Base-by-base conservation (phyloP, 2,888 invertebrate species). In the Synanthedon formicaeformis region DNA sequence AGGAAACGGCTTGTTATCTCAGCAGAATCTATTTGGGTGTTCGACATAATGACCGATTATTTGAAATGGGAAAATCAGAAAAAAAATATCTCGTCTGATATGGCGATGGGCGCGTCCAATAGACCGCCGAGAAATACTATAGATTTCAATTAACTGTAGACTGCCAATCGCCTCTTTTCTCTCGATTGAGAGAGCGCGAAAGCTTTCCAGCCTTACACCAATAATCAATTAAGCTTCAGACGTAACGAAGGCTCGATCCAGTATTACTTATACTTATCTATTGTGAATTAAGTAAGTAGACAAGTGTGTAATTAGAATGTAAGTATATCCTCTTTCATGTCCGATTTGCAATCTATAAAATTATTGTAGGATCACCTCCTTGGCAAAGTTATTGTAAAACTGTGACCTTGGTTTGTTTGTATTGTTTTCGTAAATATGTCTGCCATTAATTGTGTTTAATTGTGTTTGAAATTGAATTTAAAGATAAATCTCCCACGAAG, bases 41-140 rank as follows among this genome's bases (percentile, higher is more conserved):
- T 65, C 62, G 69, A 69, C 67, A 66, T 77, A 75, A 81, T 74
- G 71, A 78, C 60, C 71, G 72, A 78, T 81, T 77, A 75, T 71
- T 70, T 61, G 64, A 67, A 78, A 78, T 71, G 71, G 71, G 67
- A 73, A 77, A 34, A 34, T 34, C 34, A 34, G 34, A 34, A 34
- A 34, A 23, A 23, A 75, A 73, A 72, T 73, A 65, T 73, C 73
- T 69, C 69, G 69, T 71, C 70, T 61, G 63, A 71, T 71, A 13
- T 59, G 59, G 45, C 45, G 45, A 45, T 62, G 60, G 60, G 60
- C 55, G 50, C 51, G 50, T 52, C 49, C 51, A 56, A 56, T 56
- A 52, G 50, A 49, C 55, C 27, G 49, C 53, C 51, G 51, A 52
- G 55, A 54, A 52, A 56, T 54, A 53, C 56, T 55, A 56, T 60